Percentiles rank a stretch among this genome's conserved stretches.
Evolutionary conservation across 2,888 invertebrate genomes (phyloP).

Genomic region (Lysandra coridon): DNA sequence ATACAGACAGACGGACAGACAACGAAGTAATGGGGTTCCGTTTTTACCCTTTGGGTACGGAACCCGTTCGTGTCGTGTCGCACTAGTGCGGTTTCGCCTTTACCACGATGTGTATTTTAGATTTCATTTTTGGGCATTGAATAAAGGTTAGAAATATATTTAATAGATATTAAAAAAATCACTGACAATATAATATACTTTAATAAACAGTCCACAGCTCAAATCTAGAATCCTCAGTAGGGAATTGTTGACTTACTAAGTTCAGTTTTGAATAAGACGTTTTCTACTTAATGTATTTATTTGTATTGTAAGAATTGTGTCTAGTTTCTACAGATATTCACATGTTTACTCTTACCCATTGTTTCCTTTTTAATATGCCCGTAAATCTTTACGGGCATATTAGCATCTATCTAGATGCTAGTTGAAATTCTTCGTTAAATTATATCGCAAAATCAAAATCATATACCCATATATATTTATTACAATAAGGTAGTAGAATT

Average conservation of each 20-base stretch:
- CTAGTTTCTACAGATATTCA: background rate
- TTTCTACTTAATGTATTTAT: conserved; percentile 7
- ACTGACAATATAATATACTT: background rate
- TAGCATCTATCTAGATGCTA: too few species aligned
- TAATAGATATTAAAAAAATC: background rate
- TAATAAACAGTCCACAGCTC: conserved; percentile 12
- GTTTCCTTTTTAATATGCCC: background rate
- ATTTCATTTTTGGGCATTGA: background rate
- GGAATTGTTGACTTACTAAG: background rate
- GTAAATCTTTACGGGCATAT: too few species aligned
- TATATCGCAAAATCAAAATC: conserved; percentile 9
- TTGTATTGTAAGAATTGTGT: background rate
- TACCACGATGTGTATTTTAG: too few species aligned
- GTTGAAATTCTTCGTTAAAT: background rate
- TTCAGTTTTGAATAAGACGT: conserved; percentile 23
- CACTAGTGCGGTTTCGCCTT: too few species aligned
- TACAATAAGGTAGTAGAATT: background rate
- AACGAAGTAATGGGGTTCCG: too few species aligned
- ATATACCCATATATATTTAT: background rate
- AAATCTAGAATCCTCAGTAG: background rate
- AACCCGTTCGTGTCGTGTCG: too few species aligned
- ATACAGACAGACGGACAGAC: too few species aligned
- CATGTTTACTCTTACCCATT: background rate
- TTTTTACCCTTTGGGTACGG: too few species aligned
- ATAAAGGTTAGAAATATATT: background rate